Percentiles rank a stretch among this genome's conserved stretches.
These are phyloP conservation scores for Euzophera pinguis DNA, from an alignment of 2,888 invertebrate genomes.

Conservation along the genomic window DNA sequence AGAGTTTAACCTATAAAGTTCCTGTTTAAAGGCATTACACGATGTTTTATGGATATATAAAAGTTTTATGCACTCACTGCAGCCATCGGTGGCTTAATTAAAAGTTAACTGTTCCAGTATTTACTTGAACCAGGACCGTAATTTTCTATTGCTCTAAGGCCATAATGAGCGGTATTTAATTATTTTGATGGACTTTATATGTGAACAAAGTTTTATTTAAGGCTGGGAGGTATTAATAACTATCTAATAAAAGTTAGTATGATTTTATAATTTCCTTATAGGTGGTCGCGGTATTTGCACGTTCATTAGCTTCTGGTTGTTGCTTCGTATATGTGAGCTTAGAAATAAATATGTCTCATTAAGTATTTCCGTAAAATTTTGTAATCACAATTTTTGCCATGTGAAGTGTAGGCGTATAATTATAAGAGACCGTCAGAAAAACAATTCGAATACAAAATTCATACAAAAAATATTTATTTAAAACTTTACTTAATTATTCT, in stretches of 20 bases:
- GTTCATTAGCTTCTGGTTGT: not conserved
- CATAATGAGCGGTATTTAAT: conserved; percentile 8
- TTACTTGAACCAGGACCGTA: not conserved
- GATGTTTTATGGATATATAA: conserved; percentile 13
- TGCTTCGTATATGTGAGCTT: too few relatives aligned
- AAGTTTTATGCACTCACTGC: conserved; percentile 13
- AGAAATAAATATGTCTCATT: too few relatives aligned
- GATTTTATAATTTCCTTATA: not conserved
- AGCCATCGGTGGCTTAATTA: conserved; percentile 13
- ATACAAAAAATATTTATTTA: too few relatives aligned
- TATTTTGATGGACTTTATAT: conserved; percentile 4
- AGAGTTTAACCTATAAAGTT: conserved; percentile 17
- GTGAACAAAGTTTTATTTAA: not conserved
- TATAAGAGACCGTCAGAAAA: too few relatives aligned
- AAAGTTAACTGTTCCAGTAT: conserved; percentile 12
- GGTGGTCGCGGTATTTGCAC: not conserved
- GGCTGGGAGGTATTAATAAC: not conserved
- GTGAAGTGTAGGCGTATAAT: too few relatives aligned
- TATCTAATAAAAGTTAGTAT: not conserved
- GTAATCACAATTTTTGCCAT: too few relatives aligned
- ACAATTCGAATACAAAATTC: too few relatives aligned
- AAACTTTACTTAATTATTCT: too few relatives aligned
- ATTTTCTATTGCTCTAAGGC: conserved; percentile 6
- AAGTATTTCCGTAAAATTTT: too few relatives aligned
- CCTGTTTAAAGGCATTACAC: conserved; percentile 17